phyloP scores from a whole-genome alignment of 2,113 vertebrate species.

The Enhydra lutris region DNA sequence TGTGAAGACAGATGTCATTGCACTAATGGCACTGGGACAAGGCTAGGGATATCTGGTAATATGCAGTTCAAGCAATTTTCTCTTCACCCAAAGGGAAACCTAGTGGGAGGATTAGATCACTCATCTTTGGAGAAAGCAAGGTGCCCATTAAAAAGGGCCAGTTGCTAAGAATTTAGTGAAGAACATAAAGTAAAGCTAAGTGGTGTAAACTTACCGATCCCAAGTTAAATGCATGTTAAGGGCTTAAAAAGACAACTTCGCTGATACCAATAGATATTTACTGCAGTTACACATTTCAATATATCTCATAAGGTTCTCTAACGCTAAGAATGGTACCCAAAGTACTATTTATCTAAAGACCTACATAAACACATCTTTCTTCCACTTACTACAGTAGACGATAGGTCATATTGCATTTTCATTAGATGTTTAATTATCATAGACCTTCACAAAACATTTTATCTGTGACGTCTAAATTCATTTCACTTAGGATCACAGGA shows the following conservation, averaged over 20 bases:
- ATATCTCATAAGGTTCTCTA: neutral
- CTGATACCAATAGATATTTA: constrained; percentile 20
- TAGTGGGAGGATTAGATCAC: neutral
- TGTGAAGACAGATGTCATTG: neutral
- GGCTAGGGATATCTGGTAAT: neutral
- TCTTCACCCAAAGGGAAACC: neutral
- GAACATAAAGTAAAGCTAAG: neutral
- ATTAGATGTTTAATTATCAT: constrained; percentile 68
- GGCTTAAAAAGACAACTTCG: neutral
- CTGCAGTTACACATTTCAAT: neutral
- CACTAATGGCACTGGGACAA: neutral
- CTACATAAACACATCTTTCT: neutral
- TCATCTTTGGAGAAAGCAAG: neutral
- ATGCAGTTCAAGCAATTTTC: neutral
- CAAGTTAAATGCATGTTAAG: neutral
- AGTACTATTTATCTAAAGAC: neutral
- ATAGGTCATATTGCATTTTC: constrained; percentile 12
- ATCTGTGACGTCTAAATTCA: constrained; percentile 52
- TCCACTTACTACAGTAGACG: neutral
- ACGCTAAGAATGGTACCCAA: neutral
- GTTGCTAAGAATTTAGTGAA: neutral
- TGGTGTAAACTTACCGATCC: neutral
- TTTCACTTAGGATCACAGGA: constrained; percentile 36
- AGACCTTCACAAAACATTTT: constrained; percentile 59
- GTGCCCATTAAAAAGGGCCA: neutral